A percentile compares a stretch with the other conserved stretches of the same genome.
Conservation (phyloP, 1,140 invertebrate genomes). For the Drosophila tani region DNA sequence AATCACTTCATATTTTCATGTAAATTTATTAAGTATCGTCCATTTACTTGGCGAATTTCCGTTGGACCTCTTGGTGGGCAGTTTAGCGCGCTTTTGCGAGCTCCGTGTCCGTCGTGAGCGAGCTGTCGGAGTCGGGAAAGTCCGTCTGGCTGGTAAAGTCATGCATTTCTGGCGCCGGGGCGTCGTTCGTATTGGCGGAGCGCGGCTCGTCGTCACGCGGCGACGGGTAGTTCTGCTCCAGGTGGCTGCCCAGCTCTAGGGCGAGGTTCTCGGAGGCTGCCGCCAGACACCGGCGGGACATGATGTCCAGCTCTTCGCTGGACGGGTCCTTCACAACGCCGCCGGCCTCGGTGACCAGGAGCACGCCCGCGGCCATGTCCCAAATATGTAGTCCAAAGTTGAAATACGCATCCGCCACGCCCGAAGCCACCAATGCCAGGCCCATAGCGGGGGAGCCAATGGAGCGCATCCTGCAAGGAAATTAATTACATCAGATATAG, state of each 20-base stretch:
- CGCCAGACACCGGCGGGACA: constrained; percentile 92
- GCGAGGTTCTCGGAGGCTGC: constrained; percentile 91
- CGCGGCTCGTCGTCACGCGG: constrained; percentile 59
- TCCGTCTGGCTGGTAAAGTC: constrained; percentile 64
- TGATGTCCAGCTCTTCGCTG: constrained; percentile 91
- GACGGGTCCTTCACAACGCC: constrained; percentile 95
- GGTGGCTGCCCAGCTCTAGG: constrained; percentile 87
- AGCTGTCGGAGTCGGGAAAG: constrained; percentile 43
- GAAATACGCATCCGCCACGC: constrained; percentile 93
- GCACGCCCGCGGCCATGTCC: constrained; percentile 94
- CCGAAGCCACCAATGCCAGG: constrained; percentile 95
- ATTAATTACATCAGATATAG: neutral
- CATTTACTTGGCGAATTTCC: neutral
- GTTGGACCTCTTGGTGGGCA: constrained; percentile 15
- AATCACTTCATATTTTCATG: neutral
- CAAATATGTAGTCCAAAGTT: constrained; percentile 96
- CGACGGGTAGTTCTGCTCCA: constrained; percentile 81
- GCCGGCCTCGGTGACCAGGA: constrained; percentile 96
- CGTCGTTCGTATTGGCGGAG: neutral
- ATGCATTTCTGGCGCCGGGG: neutral
- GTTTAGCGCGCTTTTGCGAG: neutral
- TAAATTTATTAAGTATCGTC: constrained; percentile 12
- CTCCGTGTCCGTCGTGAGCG: constrained; percentile 4
- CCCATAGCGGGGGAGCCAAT: constrained; percentile 96
- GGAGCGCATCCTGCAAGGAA: constrained; percentile 88